Evolutionary conservation across 2,888 invertebrate genomes (phyloP).

Genomic region (Stenodera caucasica): DNA sequence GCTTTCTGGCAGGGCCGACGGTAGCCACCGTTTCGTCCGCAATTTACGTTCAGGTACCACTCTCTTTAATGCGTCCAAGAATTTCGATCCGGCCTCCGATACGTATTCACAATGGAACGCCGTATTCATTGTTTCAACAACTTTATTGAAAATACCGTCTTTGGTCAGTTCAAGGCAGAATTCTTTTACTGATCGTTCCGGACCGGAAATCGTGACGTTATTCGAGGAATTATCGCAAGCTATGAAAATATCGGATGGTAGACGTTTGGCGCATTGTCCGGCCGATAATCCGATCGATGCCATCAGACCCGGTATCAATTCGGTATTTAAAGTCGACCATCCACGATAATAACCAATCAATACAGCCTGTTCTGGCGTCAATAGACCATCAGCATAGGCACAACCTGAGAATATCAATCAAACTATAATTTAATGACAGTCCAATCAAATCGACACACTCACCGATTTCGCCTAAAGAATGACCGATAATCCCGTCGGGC

Average conservation of each 20-base stretch:
- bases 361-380: conserved; percentile 64
- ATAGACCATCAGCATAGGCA: conserved; percentile 66
- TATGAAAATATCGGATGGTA: conserved; percentile 77
- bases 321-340: conserved; percentile 51
- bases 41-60: conserved; percentile 68
- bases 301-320: conserved; percentile 35
- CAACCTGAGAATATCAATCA: conserved; percentile 50
- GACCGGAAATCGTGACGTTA: conserved; percentile 90
- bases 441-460: conserved; percentile 16
- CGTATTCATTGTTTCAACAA: conserved; percentile 77
- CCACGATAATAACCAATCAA: conserved; percentile 64
- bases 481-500: conserved; percentile 92
- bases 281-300: conserved; percentile 71
- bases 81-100: conserved; percentile 61
- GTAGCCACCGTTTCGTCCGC: conserved; percentile 79
- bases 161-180: conserved; percentile 69
- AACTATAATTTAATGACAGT: not conserved
- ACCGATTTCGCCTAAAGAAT: conserved; percentile 85
- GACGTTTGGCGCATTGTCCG: conserved; percentile 56
- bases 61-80: conserved; percentile 65
- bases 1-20: conserved; percentile 65
- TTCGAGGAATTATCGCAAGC: conserved; percentile 87
- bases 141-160: conserved; percentile 73
- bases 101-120: conserved; percentile 85
- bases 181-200: conserved; percentile 65